Base-by-base conservation (phyloP, 2,888 invertebrate genomes). In the Ptychoptera albimana region DNA sequence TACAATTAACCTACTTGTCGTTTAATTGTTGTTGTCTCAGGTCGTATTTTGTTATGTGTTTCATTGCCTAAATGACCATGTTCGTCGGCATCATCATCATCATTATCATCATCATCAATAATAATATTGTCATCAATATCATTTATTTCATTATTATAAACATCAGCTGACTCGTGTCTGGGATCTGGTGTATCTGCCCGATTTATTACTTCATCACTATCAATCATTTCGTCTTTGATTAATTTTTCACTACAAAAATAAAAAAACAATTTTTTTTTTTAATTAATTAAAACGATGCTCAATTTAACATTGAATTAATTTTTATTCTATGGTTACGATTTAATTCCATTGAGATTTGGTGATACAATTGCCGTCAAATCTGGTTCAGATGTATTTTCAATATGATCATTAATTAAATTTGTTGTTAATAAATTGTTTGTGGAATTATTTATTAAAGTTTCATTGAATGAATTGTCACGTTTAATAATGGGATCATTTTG, bases 321-420 rank as follows among this genome's bases (percentile, higher is more conserved):
- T 5, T 5, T 23, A 23, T 23, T 23, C 7, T 23, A 23, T 23
- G 23, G 23, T 23, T 23, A 23, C 23, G 23, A 23, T 23, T 23
- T 23, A 23, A 23, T 23, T 23, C 23, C 23, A 23, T 23, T 23
- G 3, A 7, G 23, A 7, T 7, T 23, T 5, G 23, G 23, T 23
- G 23, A 23, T 23, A 23, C 23, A 23, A 23, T 23, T 23, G 23
- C 7, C 23, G 23, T 23, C 23, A 42, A 56, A 46, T 63, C 63
- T 15, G 61, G 52, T 41, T 64, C 64, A 42, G 61, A 63, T 31
- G 55, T 59, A 46, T 61, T 60, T 49, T 62, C 63, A 51, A 56
- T 53, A 45, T 60, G 62, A 34, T 50, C 51, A 5, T 47, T 50
- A 39, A 48, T 44, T 9, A 47, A 41, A n/a, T 45, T 31, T 40